phyloP scores from a whole-genome alignment of 2,888 invertebrate species.

The Halocaridina rubra region DNA sequence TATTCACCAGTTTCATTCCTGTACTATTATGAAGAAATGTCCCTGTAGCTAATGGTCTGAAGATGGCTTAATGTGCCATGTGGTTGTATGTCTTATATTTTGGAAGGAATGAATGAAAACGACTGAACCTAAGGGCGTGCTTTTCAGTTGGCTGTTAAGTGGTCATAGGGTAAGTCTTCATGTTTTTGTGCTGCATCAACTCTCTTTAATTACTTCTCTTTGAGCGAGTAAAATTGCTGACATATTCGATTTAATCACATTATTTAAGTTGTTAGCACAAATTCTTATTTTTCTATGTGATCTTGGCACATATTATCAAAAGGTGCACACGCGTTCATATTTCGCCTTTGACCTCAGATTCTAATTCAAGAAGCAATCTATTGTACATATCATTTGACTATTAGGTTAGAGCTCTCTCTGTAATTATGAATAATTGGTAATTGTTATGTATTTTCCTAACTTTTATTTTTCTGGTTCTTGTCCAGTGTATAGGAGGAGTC shows the following conservation, averaged over 20 bases:
- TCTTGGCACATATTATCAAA: slow-evolving; percentile 58
- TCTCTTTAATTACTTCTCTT: slow-evolving; percentile 57
- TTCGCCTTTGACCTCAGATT: slow-evolving; percentile 50
- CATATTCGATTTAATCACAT: slow-evolving; percentile 47
- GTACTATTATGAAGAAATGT: slow-evolving; percentile 26
- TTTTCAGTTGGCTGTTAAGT: slow-evolving; percentile 55
- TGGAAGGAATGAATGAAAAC: slow-evolving; percentile 43
- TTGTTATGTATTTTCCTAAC: slow-evolving; percentile 54
- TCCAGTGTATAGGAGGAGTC: slow-evolving; percentile 14
- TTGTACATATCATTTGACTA: slow-evolving; percentile 60
- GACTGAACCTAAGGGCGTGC: slow-evolving; percentile 39
- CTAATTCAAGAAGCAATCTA: slow-evolving; percentile 52
- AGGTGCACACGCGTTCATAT: slow-evolving; percentile 60
- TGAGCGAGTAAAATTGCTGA: slow-evolving; percentile 38
- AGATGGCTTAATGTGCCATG: slow-evolving; percentile 33
- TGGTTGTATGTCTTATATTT: slow-evolving; percentile 47
- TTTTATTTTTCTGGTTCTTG: slow-evolving; percentile 47
- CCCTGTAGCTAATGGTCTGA: slow-evolving; percentile 41
- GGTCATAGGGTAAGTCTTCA: slow-evolving; percentile 55
- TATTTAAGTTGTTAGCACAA: slow-evolving; percentile 55
- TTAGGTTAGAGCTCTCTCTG: slow-evolving; percentile 56
- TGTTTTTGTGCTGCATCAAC: slow-evolving; percentile 56
- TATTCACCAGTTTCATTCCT: slow-evolving; percentile 36
- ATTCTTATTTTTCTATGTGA: slow-evolving; percentile 61
- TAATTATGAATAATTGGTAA: slow-evolving; percentile 56